Evolutionary conservation across 2,888 invertebrate species (phyloP).

Genomic region (Drosophila rellima): DNA sequence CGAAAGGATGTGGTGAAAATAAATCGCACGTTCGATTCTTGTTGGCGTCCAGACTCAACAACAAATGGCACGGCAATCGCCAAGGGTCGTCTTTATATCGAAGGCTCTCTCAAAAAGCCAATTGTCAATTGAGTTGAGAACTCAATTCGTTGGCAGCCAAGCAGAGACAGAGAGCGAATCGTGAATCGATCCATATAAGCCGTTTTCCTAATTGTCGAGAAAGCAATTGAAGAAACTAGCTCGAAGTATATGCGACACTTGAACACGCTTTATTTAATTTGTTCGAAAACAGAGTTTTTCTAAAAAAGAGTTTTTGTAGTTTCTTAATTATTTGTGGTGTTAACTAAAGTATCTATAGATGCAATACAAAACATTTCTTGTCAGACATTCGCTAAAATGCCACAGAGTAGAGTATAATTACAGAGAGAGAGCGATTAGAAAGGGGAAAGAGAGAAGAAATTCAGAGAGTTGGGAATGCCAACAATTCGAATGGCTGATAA

Average conservation of each 20-base stretch:
- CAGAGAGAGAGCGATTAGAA: conserved; percentile 3
- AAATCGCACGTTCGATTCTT: conserved; percentile 80
- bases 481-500: conserved; percentile 53
- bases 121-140: conserved; percentile 53
- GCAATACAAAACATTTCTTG: background rate
- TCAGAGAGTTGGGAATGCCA: conserved; percentile 16
- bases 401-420: conserved; percentile 12
- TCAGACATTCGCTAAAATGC: background rate
- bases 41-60: conserved; percentile 84
- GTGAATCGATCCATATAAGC: conserved; percentile 83
- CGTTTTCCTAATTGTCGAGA: conserved; percentile 59
- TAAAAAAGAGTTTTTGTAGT: too few species aligned
- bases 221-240: conserved; percentile 22
- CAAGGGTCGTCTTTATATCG: conserved; percentile 82
- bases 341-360: background rate
- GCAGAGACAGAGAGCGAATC: conserved; percentile 44
- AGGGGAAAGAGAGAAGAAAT: background rate
- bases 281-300: background rate
- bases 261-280: conserved; percentile 26
- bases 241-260: conserved; percentile 32
- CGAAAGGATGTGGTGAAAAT: conserved; percentile 69
- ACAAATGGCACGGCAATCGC: conserved; percentile 83
- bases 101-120: conserved; percentile 54
- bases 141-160: conserved; percentile 56
- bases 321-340: background rate